These are phyloP conservation scores for Penaeus indicus DNA, from an alignment of 1,140 invertebrate species.

Conservation along the genomic window DNA sequence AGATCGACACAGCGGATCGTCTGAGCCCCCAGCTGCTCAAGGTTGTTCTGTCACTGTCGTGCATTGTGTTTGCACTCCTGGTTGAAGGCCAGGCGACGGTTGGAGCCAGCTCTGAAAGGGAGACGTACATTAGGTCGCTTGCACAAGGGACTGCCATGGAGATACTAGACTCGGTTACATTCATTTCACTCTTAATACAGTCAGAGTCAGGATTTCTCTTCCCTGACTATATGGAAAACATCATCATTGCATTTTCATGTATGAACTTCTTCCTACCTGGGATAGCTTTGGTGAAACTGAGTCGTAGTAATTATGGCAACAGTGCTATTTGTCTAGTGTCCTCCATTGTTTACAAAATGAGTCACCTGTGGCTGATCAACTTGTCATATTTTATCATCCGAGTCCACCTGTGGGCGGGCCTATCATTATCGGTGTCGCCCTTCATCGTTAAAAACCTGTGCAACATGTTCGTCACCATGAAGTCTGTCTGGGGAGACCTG, in stretches of 20 bases:
- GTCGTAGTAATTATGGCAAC: slow-evolving; percentile 41
- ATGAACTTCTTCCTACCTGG: slow-evolving; percentile 44
- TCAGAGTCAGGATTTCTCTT: slow-evolving; percentile 23
- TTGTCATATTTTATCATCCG: slow-evolving; percentile 44
- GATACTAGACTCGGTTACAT: slow-evolving; percentile 48
- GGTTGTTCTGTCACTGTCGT: slow-evolving; percentile 9
- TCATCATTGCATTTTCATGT: slow-evolving; percentile 37
- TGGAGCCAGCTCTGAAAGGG: not conserved
- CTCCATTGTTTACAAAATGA: slow-evolving; percentile 31
- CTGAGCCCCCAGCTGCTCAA: slow-evolving; percentile 49
- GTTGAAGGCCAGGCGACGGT: slow-evolving; percentile 41
- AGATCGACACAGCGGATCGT: not conserved
- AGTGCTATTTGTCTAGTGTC: slow-evolving; percentile 13
- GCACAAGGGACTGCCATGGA: slow-evolving; percentile 51
- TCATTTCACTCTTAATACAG: slow-evolving; percentile 43
- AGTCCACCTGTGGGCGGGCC: slow-evolving; percentile 47
- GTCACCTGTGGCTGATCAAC: slow-evolving; percentile 52
- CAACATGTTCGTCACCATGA: slow-evolving; percentile 40
- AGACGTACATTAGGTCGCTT: slow-evolving; percentile 29
- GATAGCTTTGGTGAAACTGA: slow-evolving; percentile 37
- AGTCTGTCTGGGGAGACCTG: slow-evolving; percentile 12
- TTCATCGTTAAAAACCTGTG: slow-evolving; percentile 52
- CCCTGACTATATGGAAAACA: slow-evolving; percentile 26
- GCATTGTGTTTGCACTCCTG: slow-evolving; percentile 34
- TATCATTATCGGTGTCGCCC: slow-evolving; percentile 37